These are phyloP conservation scores for Tetragonula carbonaria DNA, from an alignment of 2,888 invertebrate genomes.

Conservation along the genomic window DNA sequence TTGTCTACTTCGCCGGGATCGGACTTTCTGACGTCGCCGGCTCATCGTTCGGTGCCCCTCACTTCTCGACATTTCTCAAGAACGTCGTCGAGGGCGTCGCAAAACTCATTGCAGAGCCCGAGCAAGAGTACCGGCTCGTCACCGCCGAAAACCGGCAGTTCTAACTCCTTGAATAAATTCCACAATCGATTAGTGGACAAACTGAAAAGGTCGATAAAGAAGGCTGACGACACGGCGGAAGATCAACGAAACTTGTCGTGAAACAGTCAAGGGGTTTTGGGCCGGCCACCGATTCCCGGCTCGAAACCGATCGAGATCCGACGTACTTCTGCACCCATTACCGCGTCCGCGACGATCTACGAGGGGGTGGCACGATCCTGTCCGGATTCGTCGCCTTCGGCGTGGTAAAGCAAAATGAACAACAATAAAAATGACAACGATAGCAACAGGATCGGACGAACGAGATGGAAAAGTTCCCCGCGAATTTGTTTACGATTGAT, in stretches of 20 bases:
- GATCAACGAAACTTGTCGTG: slow-evolving; percentile 83
- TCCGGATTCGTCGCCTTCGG: slow-evolving; percentile 77
- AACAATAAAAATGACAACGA: background rate
- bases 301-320: slow-evolving; percentile 82
- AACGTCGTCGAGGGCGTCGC: slow-evolving; percentile 87
- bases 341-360: slow-evolving; percentile 52
- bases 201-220: slow-evolving; percentile 89
- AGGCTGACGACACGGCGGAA: slow-evolving; percentile 85
- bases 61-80: slow-evolving; percentile 87
- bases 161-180: slow-evolving; percentile 90
- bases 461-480: background rate
- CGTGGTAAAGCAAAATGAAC: slow-evolving; percentile 68
- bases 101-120: slow-evolving; percentile 88
- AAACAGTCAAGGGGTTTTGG: slow-evolving; percentile 81
- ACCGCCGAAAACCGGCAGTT: slow-evolving; percentile 86
- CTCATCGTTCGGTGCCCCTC: slow-evolving; percentile 89
- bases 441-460: background rate
- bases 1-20: slow-evolving; percentile 88
- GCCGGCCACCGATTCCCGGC: slow-evolving; percentile 79
- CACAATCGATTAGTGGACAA: slow-evolving; percentile 92
- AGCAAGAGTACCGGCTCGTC: slow-evolving; percentile 88
- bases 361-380: slow-evolving; percentile 76
- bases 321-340: slow-evolving; percentile 80
- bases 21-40: slow-evolving; percentile 86
- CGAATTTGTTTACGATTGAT: background rate